Base-by-base conservation (phyloP, 2,888 invertebrate species). In the Urechis unicinctus region DNA sequence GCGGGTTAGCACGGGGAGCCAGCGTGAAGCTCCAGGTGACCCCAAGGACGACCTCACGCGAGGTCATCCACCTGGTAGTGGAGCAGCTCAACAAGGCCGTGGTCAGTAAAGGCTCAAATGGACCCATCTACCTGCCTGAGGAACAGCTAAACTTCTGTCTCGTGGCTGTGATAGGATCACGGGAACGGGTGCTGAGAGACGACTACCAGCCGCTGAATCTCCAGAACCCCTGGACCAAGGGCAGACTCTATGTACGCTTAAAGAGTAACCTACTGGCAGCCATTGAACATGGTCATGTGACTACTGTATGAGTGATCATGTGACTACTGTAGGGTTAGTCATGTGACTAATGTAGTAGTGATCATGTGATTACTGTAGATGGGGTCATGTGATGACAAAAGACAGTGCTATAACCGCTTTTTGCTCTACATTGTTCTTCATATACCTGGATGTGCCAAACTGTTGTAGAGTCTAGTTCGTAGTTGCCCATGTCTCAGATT, bases 221-320 rank as follows among this genome's bases (percentile, higher is more conserved):
- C 53, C 94, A 95, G 76, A 92, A 92, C 77, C 95, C 95, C 0
- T 96, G 96, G 96, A 86, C 90, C 61, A 91, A 90, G 73, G 96
- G 96, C 0, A 83, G 92, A 56, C 80, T 97, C 59, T 95, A 91
- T 78, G 94, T 97, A 2, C 82, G 95, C 51, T 88, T 90, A 74
- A 92, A 91, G 75, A 90, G 91, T 69, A 91, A 75, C 57, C 58
- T 79, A 26, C 62, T 78, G 49, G 75, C 78, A 22, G 79, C 78
- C 3, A 68, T 78, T 44, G 74, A 78, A 56, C 73, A 73, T 57
- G 78, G 77, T 3, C 78, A 79, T 55, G 79, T 78, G 30, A 77
- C 79, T 2, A 65, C 73, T 36, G 80, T 80, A 42, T 80, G 65
- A 66, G n/a, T n/a, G n/a, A n/a, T n/a, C n/a, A n/a, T n/a, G n/a